Conservation (phyloP, 2,113 vertebrate species). For the Lophius piscatorius region DNA sequence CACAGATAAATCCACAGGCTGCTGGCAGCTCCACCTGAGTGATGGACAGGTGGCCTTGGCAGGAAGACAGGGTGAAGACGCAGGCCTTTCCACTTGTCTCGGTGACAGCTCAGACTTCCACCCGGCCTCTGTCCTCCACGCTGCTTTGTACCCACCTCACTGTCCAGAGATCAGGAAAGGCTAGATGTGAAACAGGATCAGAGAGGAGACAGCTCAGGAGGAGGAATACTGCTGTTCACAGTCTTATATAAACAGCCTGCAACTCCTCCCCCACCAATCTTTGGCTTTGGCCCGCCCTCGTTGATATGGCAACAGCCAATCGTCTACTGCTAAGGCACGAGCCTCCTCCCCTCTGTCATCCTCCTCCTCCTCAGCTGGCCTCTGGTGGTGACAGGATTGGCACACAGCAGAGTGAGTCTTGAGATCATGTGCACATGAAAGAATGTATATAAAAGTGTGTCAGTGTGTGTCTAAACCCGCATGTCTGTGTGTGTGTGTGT, state of each 20-base stretch:
- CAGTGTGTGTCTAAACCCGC: not conserved
- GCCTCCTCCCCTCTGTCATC: constrained; percentile 33
- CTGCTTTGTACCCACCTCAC: not conserved
- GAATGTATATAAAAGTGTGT: not conserved
- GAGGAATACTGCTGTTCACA: constrained; percentile 63
- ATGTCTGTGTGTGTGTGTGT: not conserved
- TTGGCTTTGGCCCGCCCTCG: constrained; percentile 62
- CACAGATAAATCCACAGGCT: constrained; percentile 55
- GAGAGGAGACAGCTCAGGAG: constrained; percentile 53
- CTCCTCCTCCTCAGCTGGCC: constrained; percentile 36
- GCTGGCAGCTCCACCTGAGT: constrained; percentile 10
- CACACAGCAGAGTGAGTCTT: constrained; percentile 49
- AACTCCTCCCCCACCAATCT: constrained; percentile 71
- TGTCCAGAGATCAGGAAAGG: constrained; percentile 16
- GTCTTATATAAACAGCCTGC: constrained; percentile 73
- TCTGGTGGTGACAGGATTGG: constrained; percentile 63
- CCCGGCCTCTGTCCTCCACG: constrained; percentile 13
- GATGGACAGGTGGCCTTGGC: constrained; percentile 14
- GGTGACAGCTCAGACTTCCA: constrained; percentile 29
- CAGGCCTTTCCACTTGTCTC: constrained; percentile 5
- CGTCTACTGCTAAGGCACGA: constrained; percentile 24
- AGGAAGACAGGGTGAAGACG: not conserved
- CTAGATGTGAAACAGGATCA: constrained; percentile 28
- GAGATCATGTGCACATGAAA: constrained; percentile 21
- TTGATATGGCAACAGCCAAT: constrained; percentile 82